Conservation (phyloP, 2,797 vertebrate species). For the Girardinus metallicus region DNA sequence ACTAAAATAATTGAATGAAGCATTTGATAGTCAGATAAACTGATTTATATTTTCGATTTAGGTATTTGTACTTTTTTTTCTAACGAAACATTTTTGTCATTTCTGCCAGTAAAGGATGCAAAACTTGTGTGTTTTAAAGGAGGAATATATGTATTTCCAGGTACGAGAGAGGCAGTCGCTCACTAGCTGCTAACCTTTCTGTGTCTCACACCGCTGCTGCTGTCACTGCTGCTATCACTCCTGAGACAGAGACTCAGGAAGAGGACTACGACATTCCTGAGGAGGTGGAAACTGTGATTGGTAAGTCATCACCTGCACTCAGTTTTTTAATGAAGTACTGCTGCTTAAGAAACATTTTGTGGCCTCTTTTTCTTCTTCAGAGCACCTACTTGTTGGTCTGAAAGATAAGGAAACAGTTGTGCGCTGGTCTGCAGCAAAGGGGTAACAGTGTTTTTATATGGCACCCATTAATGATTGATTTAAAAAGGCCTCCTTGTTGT, state of each 20-base stretch:
- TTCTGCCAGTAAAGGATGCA: neutral
- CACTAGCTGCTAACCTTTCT: conserved; percentile 87
- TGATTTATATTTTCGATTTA: neutral
- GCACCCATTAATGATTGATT: conserved; percentile 10
- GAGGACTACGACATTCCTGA: conserved; percentile 92
- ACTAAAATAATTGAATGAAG: neutral
- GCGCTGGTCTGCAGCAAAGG: conserved; percentile 97
- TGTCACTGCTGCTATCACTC: conserved; percentile 34
- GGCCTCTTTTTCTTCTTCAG: conserved; percentile 68
- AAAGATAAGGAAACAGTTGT: conserved; percentile 98
- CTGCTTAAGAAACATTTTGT: conserved; percentile 1
- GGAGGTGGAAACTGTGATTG: conserved; percentile 93
- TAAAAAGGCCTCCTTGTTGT: conserved; percentile 12
- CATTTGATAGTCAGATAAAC: neutral
- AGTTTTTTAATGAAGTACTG: neutral
- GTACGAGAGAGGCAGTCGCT: conserved; percentile 93
- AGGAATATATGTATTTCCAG: conserved; percentile 67
- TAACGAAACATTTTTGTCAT: neutral
- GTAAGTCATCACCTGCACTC: conserved; percentile 67
- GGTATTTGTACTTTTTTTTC: neutral
- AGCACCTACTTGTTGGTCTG: conserved; percentile 90
- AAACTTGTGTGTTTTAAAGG: neutral
- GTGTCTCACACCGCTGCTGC: conserved; percentile 38
- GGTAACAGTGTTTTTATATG: conserved; percentile 75
- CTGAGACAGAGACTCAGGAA: conserved; percentile 65